phyloP scores from a whole-genome alignment of 2,113 vertebrate genomes.

The Phaetusa simplex region DNA sequence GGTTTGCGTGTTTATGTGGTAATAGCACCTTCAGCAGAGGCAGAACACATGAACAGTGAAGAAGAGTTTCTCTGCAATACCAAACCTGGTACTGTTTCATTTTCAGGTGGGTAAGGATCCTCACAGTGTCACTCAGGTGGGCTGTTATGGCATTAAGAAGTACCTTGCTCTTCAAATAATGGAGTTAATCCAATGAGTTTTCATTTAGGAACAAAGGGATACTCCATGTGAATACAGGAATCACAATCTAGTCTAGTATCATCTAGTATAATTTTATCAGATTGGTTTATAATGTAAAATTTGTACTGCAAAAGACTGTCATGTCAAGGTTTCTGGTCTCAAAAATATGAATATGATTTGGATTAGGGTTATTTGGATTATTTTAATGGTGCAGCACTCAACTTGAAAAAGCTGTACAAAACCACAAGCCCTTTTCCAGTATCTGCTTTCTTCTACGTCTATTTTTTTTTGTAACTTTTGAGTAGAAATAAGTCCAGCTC shows the following conservation, averaged over 20 bases:
- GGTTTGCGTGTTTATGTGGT: not conserved
- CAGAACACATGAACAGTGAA: not conserved
- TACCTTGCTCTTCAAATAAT: not conserved
- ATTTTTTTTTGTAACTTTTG: not conserved
- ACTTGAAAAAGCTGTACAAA: not conserved
- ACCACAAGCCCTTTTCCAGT: not conserved
- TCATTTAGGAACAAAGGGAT: not conserved
- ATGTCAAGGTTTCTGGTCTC: not conserved
- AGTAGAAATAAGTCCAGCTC: not conserved
- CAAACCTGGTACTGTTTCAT: not conserved
- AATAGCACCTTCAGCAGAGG: not conserved
- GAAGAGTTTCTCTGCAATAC: not conserved
- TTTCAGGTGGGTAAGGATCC: not conserved
- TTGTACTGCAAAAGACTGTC: not conserved
- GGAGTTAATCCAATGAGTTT: not conserved
- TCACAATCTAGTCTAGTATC: not conserved
- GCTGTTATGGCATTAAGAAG: not conserved
- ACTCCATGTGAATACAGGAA: not conserved
- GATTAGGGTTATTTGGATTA: not conserved
- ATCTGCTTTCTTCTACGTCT: not conserved
- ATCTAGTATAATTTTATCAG: not conserved
- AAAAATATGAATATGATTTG: not conserved
- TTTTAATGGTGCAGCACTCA: not conserved
- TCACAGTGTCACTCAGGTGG: not conserved
- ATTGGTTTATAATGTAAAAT: not conserved